Conservation (phyloP, 2,113 vertebrate species). For the Pelmatolapia mariae region DNA sequence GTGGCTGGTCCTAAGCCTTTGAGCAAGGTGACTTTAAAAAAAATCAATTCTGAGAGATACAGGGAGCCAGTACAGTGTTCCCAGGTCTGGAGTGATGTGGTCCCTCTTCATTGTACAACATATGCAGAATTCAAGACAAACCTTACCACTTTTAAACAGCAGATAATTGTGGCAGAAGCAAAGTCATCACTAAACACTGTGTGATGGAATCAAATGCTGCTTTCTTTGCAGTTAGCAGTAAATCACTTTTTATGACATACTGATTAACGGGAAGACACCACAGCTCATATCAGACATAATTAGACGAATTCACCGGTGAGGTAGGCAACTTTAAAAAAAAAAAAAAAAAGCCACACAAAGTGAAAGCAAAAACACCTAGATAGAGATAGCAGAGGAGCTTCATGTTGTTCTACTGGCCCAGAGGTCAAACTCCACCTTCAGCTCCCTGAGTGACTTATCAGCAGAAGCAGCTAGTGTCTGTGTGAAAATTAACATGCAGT, state of each 20-base stretch:
- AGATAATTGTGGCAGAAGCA: background rate
- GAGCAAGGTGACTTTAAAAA: background rate
- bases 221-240: background rate
- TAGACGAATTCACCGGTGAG: background rate
- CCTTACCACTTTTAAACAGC: background rate
- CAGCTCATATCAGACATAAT: background rate
- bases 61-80: background rate
- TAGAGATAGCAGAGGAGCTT: background rate
- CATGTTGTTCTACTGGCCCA: background rate
- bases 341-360: background rate
- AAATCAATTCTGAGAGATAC: background rate
- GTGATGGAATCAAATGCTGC: background rate
- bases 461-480: background rate
- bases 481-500: conserved; percentile 28
- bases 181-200: background rate
- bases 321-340: background rate
- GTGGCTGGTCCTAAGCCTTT: background rate
- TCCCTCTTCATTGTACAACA: background rate
- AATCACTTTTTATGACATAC: background rate
- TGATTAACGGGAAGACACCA: background rate
- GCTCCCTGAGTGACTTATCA: conserved; percentile 30
- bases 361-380: conserved; percentile 4
- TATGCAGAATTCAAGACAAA: background rate
- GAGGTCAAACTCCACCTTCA: conserved; percentile 36
- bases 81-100: background rate